A percentile compares a stretch with the other conserved stretches of the same genome.
These are phyloP conservation scores for Furnarius figulus DNA, from an alignment of 2,113 vertebrate genomes.

Conservation along the genomic window DNA sequence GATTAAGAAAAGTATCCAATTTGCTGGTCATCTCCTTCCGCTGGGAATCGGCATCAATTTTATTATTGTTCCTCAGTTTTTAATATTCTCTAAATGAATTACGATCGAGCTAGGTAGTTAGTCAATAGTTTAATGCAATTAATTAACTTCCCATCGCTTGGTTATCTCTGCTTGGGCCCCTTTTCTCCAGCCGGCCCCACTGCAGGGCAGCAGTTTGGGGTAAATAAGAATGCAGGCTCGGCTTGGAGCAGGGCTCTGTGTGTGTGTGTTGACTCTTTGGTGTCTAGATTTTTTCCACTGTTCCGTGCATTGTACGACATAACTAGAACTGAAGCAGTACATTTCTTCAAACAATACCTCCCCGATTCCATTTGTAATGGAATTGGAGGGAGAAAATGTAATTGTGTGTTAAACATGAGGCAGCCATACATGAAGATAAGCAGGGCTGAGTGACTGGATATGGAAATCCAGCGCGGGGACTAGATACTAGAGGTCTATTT, in stretches of 20 bases:
- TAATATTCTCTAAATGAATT: conserved; percentile 86
- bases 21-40: conserved; percentile 82
- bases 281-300: conserved; percentile 63
- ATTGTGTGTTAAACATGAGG: conserved; percentile 73
- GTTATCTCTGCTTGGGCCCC: conserved; percentile 45
- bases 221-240: conserved; percentile 16
- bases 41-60: conserved; percentile 84
- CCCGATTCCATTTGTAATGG: conserved; percentile 79
- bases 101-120: conserved; percentile 81
- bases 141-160: conserved; percentile 79
- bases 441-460: conserved; percentile 65
- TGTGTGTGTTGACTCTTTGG: conserved; percentile 60
- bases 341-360: conserved; percentile 80
- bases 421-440: conserved; percentile 78
- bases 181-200: conserved; percentile 13
- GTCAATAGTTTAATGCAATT: conserved; percentile 87
- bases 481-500: conserved; percentile 64
- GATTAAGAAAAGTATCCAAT: conserved; percentile 87
- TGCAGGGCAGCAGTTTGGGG: conserved; percentile 17
- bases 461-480: conserved; percentile 61
- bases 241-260: neutral
- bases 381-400: conserved; percentile 79
- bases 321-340: conserved; percentile 77
- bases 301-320: conserved; percentile 75
- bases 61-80: conserved; percentile 85